These are phyloP conservation scores for Lasioglossum pauxillum DNA, from an alignment of 2,888 invertebrate genomes.

Conservation along the genomic window DNA sequence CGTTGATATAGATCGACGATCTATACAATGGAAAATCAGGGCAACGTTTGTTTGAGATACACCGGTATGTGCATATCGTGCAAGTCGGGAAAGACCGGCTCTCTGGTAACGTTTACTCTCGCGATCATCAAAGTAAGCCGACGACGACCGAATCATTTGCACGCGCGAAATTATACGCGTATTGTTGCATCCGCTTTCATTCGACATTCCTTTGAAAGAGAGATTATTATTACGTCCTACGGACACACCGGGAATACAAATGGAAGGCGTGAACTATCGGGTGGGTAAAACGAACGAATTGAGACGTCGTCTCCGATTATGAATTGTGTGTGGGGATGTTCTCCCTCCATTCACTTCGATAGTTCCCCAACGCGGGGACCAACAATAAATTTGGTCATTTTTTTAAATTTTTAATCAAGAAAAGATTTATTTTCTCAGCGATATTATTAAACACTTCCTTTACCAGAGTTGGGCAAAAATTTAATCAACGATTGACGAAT, in stretches of 20 bases:
- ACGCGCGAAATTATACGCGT: conserved; percentile 52
- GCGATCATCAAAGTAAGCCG: conserved; percentile 44
- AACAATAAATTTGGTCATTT: background rate
- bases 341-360: background rate
- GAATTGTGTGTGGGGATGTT: conserved; percentile 29
- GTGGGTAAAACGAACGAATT: conserved; percentile 45
- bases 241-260: conserved; percentile 55
- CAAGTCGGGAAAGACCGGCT: background rate
- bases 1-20: background rate
- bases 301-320: conserved; percentile 40
- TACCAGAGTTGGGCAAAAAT: too few relatives aligned
- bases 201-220: conserved; percentile 59
- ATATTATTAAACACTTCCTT: too few relatives aligned
- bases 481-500: too few relatives aligned
- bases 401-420: too few relatives aligned
- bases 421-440: background rate
- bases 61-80: background rate
- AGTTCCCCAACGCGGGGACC: background rate
- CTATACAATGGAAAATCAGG: background rate
- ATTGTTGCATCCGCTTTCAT: conserved; percentile 63
- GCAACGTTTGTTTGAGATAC: background rate
- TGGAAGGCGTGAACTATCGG: conserved; percentile 57
- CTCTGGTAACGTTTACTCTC: conserved; percentile 19
- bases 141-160: conserved; percentile 47
- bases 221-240: conserved; percentile 66